Evolutionary conservation across 2,797 vertebrate species (phyloP).

Genomic region (Lemur catta): DNA sequence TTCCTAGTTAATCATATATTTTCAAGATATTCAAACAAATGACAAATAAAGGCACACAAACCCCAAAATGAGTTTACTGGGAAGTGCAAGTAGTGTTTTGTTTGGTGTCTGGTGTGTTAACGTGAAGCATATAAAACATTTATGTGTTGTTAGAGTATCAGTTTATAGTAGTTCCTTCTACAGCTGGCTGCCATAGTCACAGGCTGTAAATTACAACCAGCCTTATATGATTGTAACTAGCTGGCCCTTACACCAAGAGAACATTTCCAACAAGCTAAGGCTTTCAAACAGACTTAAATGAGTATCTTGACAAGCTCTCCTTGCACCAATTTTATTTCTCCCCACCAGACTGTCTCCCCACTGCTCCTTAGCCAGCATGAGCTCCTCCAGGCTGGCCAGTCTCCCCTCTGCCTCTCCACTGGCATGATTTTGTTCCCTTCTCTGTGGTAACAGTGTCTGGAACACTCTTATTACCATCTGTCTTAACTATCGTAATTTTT

Average conservation of each 20-base stretch:
- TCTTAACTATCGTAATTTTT: constrained; percentile 16
- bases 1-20: constrained; percentile 7
- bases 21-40: constrained; percentile 2
- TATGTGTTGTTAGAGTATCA: not conserved
- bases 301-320: not conserved
- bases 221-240: not conserved
- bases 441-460: not conserved
- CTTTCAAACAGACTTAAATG: not conserved
- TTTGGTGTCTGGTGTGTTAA: not conserved
- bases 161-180: not conserved
- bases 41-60: not conserved
- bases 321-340: not conserved
- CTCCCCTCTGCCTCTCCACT: not conserved
- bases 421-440: not conserved
- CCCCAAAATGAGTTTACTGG: not conserved
- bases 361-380: not conserved
- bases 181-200: not conserved
- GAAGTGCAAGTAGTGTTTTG: not conserved
- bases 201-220: not conserved
- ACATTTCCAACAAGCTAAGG: not conserved
- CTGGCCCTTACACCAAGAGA: not conserved
- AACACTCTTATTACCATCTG: not conserved
- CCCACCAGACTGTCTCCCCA: not conserved
- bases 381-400: not conserved
- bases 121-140: not conserved